These are phyloP conservation scores for Apis cerana DNA, from an alignment of 1,140 invertebrate genomes.

Conservation along the genomic window DNA sequence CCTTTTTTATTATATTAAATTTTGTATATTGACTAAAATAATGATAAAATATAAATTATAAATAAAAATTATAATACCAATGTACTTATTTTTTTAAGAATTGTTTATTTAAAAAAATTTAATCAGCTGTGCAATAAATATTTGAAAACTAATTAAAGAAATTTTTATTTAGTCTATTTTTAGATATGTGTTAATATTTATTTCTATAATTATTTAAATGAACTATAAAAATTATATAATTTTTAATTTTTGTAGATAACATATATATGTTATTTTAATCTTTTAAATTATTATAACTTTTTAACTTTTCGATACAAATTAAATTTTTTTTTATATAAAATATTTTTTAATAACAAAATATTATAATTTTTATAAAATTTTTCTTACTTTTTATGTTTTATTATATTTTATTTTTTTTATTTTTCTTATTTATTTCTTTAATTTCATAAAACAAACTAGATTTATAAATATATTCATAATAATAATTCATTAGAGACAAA, in stretches of 20 bases:
- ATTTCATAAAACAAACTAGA: background rate
- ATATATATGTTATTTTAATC: background rate
- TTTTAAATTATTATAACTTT: background rate
- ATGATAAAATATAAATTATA: background rate
- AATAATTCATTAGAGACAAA: conserved; percentile 46
- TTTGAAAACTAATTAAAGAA: background rate
- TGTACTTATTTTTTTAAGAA: background rate
- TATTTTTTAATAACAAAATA: conserved; percentile 3
- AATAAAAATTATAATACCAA: background rate
- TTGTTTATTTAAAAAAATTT: too few relatives aligned
- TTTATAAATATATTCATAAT: background rate
- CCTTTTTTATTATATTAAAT: background rate
- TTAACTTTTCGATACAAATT: background rate
- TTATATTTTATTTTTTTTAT: background rate
- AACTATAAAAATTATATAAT: too few relatives aligned
- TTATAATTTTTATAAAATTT: background rate
- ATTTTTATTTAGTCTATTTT: background rate
- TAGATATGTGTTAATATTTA: background rate
- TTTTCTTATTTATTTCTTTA: background rate
- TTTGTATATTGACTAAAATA: background rate
- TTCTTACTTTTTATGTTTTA: background rate
- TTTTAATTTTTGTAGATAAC: too few relatives aligned
- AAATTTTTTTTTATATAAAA: background rate
- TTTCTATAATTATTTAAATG: too few relatives aligned
- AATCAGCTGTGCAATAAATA: background rate